Base-by-base conservation (phyloP, 1,140 invertebrate genomes). In the Oryzaephilus surinamensis region DNA sequence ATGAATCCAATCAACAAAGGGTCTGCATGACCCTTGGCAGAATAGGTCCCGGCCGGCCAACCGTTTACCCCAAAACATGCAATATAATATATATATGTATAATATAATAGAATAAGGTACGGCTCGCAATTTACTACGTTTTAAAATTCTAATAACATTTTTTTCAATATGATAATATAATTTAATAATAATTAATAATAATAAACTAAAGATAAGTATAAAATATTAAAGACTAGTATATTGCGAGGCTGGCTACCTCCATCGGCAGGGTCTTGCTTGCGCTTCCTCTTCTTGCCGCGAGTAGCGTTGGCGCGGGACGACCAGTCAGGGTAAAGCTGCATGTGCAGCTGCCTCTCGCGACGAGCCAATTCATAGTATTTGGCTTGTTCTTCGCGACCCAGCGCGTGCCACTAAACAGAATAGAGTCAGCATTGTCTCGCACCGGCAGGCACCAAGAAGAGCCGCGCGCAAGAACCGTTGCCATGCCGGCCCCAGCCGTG, bases 361-460 rank as follows among this genome's bases (percentile, higher is more conserved):
- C 88, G 78, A 56, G 95, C 95, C 81, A 96, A 81, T 70, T 98
- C 95, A 80, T 97, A 99, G 84, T 98, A 99, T 74, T 97, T 97
- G 66, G 90, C 87, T 75, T 99, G 95, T 75, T 98, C 95, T 69
- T 94, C 88, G 72, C 91, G 82, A 65, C 89, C 86, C 76, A 99
- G 79, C 65, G 89, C 87, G 78, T 98, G 95, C 96, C 96, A 99
- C 90, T 96, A 70, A 62, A 62, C 54, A 60, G 49, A 57, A 38
- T 18, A 56, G 38, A 52, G 48, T 54, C 48, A 60, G 49, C 47
- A 54, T 32, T 35, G 45, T 58, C 48, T 40, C 48, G 47, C 48
- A 48, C 49, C 49, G 51, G 44, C 47, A 48, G 56, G 55, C 56
- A 58, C 58, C 56, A 58, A 58, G 46, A 48, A 52, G 57, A 57